A percentile compares a stretch with the other conserved stretches of the same genome.
Conservation (phyloP, 2,113 vertebrate genomes). For the Elachura formosa region DNA sequence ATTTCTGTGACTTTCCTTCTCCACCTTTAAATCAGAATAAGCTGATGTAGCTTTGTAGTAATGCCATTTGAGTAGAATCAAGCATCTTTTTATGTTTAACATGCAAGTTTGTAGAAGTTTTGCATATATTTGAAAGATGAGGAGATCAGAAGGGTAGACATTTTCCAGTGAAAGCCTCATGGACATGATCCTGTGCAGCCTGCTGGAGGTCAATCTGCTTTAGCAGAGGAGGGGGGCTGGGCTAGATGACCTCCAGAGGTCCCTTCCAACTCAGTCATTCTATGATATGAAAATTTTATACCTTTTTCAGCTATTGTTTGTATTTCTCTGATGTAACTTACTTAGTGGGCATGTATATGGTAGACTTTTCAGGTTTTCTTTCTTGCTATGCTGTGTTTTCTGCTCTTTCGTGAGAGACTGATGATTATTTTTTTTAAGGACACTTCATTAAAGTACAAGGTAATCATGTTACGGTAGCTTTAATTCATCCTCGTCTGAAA, state of each 20-base stretch:
- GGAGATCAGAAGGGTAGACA: neutral
- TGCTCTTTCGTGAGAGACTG: neutral
- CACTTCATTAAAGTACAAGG: neutral
- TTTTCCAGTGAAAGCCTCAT: neutral
- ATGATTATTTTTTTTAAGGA: neutral
- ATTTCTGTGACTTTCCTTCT: neutral
- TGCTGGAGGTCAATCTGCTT: neutral
- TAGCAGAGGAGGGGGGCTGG: neutral
- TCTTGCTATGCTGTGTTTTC: neutral
- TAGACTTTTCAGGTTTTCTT: neutral
- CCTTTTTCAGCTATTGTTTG: neutral
- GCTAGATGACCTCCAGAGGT: neutral
- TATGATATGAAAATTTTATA: neutral
- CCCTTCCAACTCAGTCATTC: neutral
- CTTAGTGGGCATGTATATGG: neutral
- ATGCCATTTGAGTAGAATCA: neutral
- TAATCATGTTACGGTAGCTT: neutral
- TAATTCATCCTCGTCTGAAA: neutral
- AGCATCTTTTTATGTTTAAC: neutral
- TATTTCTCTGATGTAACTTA: neutral
- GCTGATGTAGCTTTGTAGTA: neutral
- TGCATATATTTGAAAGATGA: neutral
- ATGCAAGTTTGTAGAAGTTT: neutral
- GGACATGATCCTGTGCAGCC: neutral
- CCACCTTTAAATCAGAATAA: neutral